phyloP scores from a whole-genome alignment of 2,113 vertebrate species.

The Progne subis region DNA sequence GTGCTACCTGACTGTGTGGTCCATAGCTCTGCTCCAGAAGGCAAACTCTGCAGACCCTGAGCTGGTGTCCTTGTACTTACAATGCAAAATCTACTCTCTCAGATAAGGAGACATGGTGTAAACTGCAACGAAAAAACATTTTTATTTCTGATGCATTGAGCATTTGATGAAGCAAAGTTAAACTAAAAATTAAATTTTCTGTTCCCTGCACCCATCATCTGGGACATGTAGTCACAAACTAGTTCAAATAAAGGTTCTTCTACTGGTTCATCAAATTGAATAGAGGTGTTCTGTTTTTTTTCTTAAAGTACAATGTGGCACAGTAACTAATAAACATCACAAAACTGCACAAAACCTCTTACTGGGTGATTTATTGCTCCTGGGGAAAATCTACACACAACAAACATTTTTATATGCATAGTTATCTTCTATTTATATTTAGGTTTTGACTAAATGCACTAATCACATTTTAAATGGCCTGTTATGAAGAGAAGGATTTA shows the following conservation, averaged over 20 bases:
- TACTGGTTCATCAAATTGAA: background rate
- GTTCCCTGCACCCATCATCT: background rate
- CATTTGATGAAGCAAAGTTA: background rate
- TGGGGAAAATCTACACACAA: background rate
- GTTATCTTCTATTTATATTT: conserved; percentile 20
- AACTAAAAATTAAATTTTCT: background rate
- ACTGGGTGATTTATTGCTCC: background rate
- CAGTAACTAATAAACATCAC: background rate
- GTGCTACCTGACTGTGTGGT: too few species aligned
- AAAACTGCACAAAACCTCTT: background rate
- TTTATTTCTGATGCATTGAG: background rate
- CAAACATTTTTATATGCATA: background rate
- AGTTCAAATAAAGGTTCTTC: background rate
- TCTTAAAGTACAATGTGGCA: background rate
- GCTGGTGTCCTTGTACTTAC: background rate
- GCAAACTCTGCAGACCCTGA: fast-evolving
- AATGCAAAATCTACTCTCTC: background rate
- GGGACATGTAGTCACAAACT: background rate
- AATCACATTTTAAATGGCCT: conserved; percentile 1
- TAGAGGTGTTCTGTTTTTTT: background rate
- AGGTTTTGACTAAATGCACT: background rate
- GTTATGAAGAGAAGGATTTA: background rate
- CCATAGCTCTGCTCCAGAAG: background rate
- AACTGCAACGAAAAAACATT: background rate
- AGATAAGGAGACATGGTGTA: background rate